These are phyloP conservation scores for Loripinus fragilis DNA, from an alignment of 2,888 invertebrate genomes.

Conservation along the genomic window DNA sequence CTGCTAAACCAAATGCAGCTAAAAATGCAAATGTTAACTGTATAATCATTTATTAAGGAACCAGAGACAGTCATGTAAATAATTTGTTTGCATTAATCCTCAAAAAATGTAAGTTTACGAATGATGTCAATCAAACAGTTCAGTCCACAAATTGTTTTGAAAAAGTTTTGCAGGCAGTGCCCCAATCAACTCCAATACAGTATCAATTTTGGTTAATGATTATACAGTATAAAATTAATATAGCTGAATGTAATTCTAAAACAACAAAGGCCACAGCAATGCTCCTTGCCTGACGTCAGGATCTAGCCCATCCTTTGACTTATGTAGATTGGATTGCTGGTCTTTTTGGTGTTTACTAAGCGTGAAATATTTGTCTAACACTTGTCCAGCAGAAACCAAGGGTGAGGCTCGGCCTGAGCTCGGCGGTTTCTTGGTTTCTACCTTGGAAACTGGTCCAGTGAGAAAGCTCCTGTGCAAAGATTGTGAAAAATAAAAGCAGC, in stretches of 20 bases:
- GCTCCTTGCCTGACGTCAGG: conserved; percentile 65
- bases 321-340: not conserved
- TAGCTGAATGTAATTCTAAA: not conserved
- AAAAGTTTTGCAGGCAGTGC: too few species aligned
- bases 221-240: not conserved
- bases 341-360: conserved; percentile 62
- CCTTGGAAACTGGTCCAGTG: conserved; percentile 41
- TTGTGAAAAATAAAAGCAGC: not conserved
- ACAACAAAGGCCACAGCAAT: conserved; percentile 26
- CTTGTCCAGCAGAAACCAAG: conserved; percentile 67
- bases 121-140: too few species aligned
- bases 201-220: too few species aligned
- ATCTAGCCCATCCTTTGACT: conserved; percentile 45
- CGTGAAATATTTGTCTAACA: conserved; percentile 71
- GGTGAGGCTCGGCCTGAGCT: conserved; percentile 63
- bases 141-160: too few species aligned
- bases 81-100: too few species aligned
- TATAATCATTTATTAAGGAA: conserved; percentile 16
- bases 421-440: conserved; percentile 33
- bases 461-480: conserved; percentile 65
- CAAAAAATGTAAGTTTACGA: too few species aligned
- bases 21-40: not conserved
- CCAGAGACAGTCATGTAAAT: too few species aligned
- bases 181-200: too few species aligned
- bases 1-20: not conserved